phyloP scores from a whole-genome alignment of 2,113 vertebrate species.

The Strix uralensis region DNA sequence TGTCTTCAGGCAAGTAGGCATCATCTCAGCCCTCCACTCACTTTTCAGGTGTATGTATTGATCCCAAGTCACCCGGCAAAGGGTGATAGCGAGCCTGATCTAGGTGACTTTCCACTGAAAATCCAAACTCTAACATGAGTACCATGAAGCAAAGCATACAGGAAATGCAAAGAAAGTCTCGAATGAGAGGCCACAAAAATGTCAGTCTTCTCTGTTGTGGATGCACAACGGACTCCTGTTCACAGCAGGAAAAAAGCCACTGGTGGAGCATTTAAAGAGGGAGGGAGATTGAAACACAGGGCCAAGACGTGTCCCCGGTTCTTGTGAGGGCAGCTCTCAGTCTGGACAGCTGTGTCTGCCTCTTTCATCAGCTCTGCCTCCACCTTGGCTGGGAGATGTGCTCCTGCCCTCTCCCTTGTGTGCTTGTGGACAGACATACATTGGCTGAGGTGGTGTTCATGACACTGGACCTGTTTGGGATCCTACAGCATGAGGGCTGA shows the following conservation, averaged over 20 bases:
- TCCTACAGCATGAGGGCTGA: background rate
- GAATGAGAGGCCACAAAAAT: background rate
- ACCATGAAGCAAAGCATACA: background rate
- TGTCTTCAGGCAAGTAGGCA: background rate
- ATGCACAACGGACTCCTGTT: background rate
- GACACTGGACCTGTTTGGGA: background rate
- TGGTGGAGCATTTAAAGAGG: background rate
- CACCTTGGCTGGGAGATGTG: background rate
- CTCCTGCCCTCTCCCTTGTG: background rate
- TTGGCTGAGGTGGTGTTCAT: background rate
- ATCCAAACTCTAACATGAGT: fast-evolving
- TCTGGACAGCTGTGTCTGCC: background rate
- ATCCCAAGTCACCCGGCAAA: background rate
- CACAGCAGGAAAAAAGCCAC: background rate
- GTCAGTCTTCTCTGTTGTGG: background rate
- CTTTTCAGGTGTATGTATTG: background rate
- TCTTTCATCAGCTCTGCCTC: background rate
- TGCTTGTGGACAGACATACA: background rate
- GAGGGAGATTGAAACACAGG: background rate
- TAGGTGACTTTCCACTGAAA: background rate
- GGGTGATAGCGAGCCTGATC: background rate
- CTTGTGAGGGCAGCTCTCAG: background rate
- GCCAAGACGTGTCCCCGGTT: fast-evolving
- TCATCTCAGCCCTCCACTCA: background rate
- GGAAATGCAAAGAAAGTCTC: background rate